Percentiles rank a stretch among this genome's conserved stretches.
Conservation (phyloP, 1,140 invertebrate species). For the Drosophila hydei region DNA sequence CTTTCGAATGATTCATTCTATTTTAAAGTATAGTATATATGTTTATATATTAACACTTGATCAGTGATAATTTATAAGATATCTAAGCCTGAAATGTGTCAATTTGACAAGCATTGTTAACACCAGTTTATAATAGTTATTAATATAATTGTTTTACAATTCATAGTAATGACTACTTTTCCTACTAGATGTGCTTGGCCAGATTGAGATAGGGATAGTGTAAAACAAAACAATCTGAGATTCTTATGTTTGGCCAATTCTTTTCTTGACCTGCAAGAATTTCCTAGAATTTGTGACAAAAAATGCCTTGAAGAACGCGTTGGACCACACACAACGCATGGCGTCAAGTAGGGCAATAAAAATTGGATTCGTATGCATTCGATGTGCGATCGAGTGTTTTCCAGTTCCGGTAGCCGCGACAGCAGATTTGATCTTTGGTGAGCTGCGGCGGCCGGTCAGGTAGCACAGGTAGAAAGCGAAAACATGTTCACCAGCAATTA, state of each 20-base stretch:
- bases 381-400: constrained; percentile 33
- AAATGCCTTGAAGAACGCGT: constrained; percentile 14
- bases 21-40: no score
- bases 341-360: constrained; percentile 68
- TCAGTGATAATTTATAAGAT: no score
- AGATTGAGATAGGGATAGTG: background rate
- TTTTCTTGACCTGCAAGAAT: constrained; percentile 5
- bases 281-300: constrained; percentile 46
- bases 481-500: constrained; percentile 37
- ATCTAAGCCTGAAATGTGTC: no score
- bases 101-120: no score
- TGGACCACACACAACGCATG: constrained; percentile 48
- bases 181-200: no score
- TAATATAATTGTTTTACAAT: no score
- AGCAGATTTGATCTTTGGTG: background rate
- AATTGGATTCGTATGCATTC: background rate
- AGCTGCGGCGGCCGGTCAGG: background rate
- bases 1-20: no score
- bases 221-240: background rate
- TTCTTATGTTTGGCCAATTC: constrained; percentile 2
- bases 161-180: no score
- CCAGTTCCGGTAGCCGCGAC: constrained; percentile 62
- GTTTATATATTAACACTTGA: background rate
- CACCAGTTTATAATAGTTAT: no score
- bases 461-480: constrained; percentile 20